Evolutionary conservation across 2,888 invertebrate species (phyloP), one percentile per base, ranked within the genome.

Genomic region (Theretra japonica): DNA sequence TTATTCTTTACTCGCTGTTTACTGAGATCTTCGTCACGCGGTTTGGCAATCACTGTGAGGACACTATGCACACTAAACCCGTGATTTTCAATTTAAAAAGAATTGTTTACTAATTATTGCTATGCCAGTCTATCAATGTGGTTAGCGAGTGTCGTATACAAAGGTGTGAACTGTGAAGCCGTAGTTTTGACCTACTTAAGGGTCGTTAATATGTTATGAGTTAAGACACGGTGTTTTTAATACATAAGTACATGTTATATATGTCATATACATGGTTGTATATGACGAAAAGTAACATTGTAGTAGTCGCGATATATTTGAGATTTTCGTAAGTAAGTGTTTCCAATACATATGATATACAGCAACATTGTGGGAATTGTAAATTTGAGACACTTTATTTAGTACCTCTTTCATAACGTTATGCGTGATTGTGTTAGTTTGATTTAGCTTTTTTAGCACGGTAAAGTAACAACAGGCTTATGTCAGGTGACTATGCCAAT

Each of bases 121-220:
- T 41, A 41, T 41, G 11, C 41, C 11, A 41, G 11, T 41, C 5
- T 28, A 28, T 41, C 41, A 11, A 41, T 15, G 41, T 11, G 41
- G 41, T 11, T 41, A 11, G 41, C 1, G 41, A 15, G 15, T 41
- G 41, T 11, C 11, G 41, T 41, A 5, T n/a, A n/a, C 6, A 6
- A 53, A 17, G n/a, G 53, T 53, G 17, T 53, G 53, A 53, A 53
- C n/a, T 53, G 17, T 53, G 53, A 53, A 53, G 53, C 53, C n/a
- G n/a, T 53, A n/a, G n/a, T n/a, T 53, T 53, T 53, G 7, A 53
- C 53, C 53, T n/a, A 53, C n/a, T 53, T 53, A 53, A 53, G 53
- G 19, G 17, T 53, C n/a, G 53, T 53, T 53, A 53, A 53, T 53
- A 4, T 53, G n/a, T 53, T n/a, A 53, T 5, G 53, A n/a, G n/a